phyloP scores from a whole-genome alignment of 1,140 invertebrate genomes.

The Cyrtorhinus lividipennis region DNA sequence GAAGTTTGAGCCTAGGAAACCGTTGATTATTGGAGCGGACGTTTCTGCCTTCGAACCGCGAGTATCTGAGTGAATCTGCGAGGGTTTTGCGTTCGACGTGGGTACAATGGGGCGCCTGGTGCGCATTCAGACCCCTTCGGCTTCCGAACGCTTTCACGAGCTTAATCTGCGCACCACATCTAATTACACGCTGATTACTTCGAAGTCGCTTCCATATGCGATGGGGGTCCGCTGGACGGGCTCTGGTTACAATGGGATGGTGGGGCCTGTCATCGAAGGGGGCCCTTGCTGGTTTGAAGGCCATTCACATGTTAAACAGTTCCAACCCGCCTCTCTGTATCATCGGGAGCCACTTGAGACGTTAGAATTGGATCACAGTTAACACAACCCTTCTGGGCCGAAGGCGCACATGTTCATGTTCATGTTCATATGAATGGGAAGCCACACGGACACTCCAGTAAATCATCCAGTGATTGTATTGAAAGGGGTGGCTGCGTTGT shows the following conservation, averaged over 20 bases:
- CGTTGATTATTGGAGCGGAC: neutral
- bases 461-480: no score
- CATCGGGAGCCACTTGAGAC: no score
- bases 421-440: no score
- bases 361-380: no score
- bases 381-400: no score
- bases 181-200: conserved; percentile 12
- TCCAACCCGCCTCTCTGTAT: no score
- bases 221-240: neutral
- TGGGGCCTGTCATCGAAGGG: neutral
- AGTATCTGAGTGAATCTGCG: neutral
- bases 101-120: neutral
- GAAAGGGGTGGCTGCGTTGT: no score
- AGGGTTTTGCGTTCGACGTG: neutral
- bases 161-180: conserved; percentile 1
- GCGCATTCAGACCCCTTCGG: neutral
- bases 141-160: neutral
- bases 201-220: neutral
- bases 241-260: neutral
- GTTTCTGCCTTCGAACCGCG: neutral
- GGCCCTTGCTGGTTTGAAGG: neutral
- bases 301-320: neutral
- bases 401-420: no score
- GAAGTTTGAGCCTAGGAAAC: no score
- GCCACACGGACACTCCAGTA: no score